Evolutionary conservation across 2,113 vertebrate genomes (phyloP).

Genomic region (Silurus asotus): DNA sequence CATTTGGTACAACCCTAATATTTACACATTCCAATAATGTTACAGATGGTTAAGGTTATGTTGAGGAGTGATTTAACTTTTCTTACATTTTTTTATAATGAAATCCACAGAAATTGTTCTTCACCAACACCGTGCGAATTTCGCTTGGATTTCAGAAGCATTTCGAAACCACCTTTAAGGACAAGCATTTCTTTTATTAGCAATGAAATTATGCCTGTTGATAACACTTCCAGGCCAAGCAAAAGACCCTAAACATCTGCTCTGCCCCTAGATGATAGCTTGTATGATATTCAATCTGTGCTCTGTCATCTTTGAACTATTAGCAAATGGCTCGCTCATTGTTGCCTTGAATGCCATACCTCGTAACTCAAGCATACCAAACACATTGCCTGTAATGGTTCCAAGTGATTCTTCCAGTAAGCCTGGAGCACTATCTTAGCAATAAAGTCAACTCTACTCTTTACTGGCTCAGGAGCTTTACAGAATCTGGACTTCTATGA

Average conservation of each 20-base stretch:
- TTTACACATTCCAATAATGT: neutral
- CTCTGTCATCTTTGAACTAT: slow-evolving; percentile 6
- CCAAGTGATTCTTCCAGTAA: neutral
- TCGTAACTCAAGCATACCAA: slow-evolving; percentile 17
- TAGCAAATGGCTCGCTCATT: neutral
- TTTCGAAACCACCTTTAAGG: neutral
- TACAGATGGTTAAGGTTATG: neutral
- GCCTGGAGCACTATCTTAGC: neutral
- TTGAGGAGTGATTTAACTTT: neutral
- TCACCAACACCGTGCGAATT: neutral
- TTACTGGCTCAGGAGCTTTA: neutral
- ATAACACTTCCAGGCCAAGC: neutral
- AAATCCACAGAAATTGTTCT: neutral
- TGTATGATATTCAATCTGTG: slow-evolving; percentile 7
- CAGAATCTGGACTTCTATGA: neutral
- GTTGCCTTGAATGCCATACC: neutral
- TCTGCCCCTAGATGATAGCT: neutral
- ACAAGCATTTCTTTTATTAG: neutral
- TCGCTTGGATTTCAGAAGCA: neutral
- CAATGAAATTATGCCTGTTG: neutral
- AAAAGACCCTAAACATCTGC: neutral
- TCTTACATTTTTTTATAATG: neutral
- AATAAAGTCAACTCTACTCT: neutral
- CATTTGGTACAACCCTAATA: neutral
- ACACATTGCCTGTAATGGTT: neutral